Conservation (phyloP, 2,797 vertebrate species). For the Graptemys geographica region DNA sequence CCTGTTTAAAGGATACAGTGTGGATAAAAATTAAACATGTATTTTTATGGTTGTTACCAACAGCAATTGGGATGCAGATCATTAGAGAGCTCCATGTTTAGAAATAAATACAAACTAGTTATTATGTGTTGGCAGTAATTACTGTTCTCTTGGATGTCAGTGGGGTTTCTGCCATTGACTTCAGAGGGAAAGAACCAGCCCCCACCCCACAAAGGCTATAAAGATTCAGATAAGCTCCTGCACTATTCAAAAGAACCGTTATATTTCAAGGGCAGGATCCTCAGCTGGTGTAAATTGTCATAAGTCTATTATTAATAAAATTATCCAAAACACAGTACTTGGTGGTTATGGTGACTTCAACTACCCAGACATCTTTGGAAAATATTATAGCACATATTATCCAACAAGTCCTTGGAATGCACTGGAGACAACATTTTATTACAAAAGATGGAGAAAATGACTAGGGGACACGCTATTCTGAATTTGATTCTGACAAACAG, state of each 20-base stretch:
- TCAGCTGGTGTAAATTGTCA: not conserved
- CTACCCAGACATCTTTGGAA: too few species aligned
- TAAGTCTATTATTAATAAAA: not conserved
- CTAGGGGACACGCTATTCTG: too few species aligned
- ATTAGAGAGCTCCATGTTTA: not conserved
- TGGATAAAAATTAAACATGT: not conserved
- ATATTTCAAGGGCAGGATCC: not conserved
- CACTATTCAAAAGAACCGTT: not conserved
- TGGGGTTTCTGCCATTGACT: not conserved
- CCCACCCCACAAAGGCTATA: not conserved
- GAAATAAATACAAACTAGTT: not conserved
- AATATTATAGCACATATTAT: too few species aligned
- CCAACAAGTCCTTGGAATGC: too few species aligned
- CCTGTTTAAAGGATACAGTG: not conserved
- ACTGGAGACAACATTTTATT: too few species aligned
- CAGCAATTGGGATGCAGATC: not conserved
- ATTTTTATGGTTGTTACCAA: not conserved
- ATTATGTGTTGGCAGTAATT: not conserved
- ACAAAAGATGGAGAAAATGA: too few species aligned
- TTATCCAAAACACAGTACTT: too few species aligned
- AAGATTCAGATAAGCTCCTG: not conserved
- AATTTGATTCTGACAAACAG: too few species aligned
- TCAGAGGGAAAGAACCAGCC: not conserved
- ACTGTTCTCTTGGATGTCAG: not conserved
- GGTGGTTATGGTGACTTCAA: too few species aligned